Percentiles rank a stretch among this genome's conserved stretches.
These are phyloP conservation scores for Sthenelais limicola DNA, from an alignment of 2,888 invertebrate genomes.

Conservation along the genomic window DNA sequence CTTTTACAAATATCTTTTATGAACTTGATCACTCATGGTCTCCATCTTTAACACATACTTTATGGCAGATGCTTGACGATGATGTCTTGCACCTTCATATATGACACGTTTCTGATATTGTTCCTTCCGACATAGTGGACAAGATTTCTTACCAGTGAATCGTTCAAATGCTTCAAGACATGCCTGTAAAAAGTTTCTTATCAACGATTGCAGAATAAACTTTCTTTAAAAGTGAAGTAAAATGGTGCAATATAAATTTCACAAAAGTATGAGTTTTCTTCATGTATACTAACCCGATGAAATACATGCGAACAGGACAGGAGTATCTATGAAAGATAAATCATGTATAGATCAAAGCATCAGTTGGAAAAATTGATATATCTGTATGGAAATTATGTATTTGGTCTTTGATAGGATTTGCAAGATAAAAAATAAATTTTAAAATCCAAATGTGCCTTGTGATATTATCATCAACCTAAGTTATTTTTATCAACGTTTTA, in stretches of 20 bases:
- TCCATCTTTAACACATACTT: slow-evolving; percentile 63
- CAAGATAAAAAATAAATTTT: too few species aligned
- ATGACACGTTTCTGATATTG: slow-evolving; percentile 71
- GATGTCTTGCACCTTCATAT: slow-evolving; percentile 67
- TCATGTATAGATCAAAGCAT: neutral
- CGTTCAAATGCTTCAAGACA: slow-evolving; percentile 72
- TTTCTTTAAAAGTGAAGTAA: neutral
- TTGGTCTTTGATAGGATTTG: too few species aligned
- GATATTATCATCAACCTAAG: too few species aligned
- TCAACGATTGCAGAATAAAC: too few species aligned
- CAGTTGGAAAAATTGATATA: neutral
- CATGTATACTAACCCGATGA: slow-evolving; percentile 67
- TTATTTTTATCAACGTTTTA: too few species aligned
- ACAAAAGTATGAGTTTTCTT: neutral
- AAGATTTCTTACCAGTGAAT: slow-evolving; percentile 70
- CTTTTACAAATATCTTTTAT: too few species aligned
- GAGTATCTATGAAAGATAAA: slow-evolving; percentile 58
- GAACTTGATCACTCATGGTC: too few species aligned
- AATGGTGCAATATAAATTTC: neutral
- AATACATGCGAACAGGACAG: slow-evolving; percentile 72
- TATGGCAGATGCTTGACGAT: slow-evolving; percentile 65
- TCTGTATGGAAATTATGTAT: too few species aligned
- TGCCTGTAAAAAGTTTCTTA: slow-evolving; percentile 48
- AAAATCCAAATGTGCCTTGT: too few species aligned
- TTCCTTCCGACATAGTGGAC: slow-evolving; percentile 71